Base-by-base conservation (phyloP, 2,113 vertebrate genomes). In the Bufo bufo region DNA sequence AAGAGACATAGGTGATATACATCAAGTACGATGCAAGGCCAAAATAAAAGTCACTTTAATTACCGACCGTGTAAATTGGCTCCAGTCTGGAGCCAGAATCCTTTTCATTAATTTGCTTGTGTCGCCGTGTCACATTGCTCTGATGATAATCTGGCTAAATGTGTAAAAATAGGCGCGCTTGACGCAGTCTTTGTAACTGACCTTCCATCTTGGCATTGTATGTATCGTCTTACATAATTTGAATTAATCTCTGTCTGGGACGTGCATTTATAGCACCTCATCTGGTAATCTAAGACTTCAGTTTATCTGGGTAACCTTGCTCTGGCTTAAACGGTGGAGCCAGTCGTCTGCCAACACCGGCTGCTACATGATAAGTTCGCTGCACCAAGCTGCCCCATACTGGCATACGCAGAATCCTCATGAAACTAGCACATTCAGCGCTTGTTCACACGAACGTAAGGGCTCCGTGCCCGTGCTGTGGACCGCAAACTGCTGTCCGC, bases 11-110 rank as follows among this genome's bases (percentile, higher is more conserved):
- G 66, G 77, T 71, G 77, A 71, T 82, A 87, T 82, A 58, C 81
- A 87, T 87, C 85, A 87, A 79, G 77, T 45, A 33, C 50, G 13
- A 79, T 45, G 43, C 85, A 79, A 56, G 63, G 77, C 59, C 58
- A 49, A 87, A 80, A 87, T 87, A 87, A 87, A 81, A 82, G 79
- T 82, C 79, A 77, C 78, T 74, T 87, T 87, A 87, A 82, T 87
- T 75, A 87, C 52, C 59, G 66, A 87, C 52, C 59, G 66, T 63
- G 61, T 80, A 87, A 80, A 71, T 80, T 80, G 63, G 85, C 85
- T 79, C 65, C 75, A 69, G 61, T 43, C 77, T 33, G 23, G 58
- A 45, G 20, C 3, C 19, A 65, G 56, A 79, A 33, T 63, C 74
- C 45, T 79, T 54, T 59, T 20, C 85, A 69, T 87, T 80, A 86